These are phyloP conservation scores for Vollenhovia emeryi DNA, from an alignment of 1,140 invertebrate species.

Conservation along the genomic window DNA sequence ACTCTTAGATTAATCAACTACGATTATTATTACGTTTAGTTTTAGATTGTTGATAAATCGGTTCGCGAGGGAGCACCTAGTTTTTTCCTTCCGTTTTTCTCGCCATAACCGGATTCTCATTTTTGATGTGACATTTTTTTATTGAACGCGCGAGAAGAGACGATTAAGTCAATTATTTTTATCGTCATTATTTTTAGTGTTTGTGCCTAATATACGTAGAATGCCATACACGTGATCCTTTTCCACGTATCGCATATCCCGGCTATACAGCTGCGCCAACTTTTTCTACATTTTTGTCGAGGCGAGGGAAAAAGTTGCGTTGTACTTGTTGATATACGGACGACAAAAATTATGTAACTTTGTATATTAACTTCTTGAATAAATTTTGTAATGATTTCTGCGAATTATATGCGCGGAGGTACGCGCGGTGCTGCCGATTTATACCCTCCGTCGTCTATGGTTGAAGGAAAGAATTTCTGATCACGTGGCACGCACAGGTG, in stretches of 20 bases:
- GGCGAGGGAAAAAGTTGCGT: slow-evolving; percentile 17
- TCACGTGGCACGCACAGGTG: not conserved
- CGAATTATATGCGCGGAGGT: slow-evolving; percentile 23
- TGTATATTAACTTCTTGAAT: slow-evolving; percentile 58
- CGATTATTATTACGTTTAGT: slow-evolving; percentile 73
- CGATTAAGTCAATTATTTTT: slow-evolving; percentile 53
- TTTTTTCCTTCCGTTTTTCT: slow-evolving; percentile 39
- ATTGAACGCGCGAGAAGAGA: not conserved
- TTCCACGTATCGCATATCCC: slow-evolving; percentile 24
- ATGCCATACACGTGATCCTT: slow-evolving; percentile 48
- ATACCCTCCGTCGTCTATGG: not conserved
- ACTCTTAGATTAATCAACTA: slow-evolving; percentile 57
- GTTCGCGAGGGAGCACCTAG: slow-evolving; percentile 71
- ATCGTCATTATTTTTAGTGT: slow-evolving; percentile 47
- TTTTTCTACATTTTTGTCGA: slow-evolving; percentile 49
- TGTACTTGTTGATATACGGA: slow-evolving; percentile 32
- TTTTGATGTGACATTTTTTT: slow-evolving; percentile 63
- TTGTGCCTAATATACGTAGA: slow-evolving; percentile 54
- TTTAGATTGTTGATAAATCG: slow-evolving; percentile 80
- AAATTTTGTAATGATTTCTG: slow-evolving; percentile 57
- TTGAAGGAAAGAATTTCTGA: not conserved
- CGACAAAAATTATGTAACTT: slow-evolving; percentile 41
- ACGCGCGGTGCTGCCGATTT: not conserved
- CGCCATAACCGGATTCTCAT: slow-evolving; percentile 44
- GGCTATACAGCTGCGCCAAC: slow-evolving; percentile 17